phyloP scores from a whole-genome alignment of 2,113 vertebrate species.

The Coracopsis vasa region DNA sequence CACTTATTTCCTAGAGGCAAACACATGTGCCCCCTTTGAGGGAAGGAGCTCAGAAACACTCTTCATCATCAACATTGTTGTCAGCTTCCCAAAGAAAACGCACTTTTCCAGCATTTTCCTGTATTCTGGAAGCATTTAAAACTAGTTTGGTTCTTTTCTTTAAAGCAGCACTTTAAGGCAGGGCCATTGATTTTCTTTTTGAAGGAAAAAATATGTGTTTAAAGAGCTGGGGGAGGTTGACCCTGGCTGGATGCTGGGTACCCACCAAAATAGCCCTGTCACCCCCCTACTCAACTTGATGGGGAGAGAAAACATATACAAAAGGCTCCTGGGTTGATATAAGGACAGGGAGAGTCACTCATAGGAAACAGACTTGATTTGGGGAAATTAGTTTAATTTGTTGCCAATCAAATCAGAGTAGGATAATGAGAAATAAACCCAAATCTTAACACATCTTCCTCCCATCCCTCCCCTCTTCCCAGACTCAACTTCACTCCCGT shows the following conservation, averaged over 20 bases:
- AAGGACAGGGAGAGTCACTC: background rate
- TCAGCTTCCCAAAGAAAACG: background rate
- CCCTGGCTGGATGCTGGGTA: background rate
- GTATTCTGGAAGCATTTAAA: background rate
- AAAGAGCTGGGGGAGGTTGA: background rate
- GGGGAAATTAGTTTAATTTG: background rate
- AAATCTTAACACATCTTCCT: background rate
- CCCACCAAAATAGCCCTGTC: background rate
- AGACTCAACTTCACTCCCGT: background rate
- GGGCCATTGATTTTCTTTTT: background rate
- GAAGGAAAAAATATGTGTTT: background rate
- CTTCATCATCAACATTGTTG: background rate
- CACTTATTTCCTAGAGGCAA: background rate
- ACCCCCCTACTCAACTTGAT: background rate
- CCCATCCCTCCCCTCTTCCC: background rate
- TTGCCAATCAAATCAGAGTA: background rate
- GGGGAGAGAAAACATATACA: accelerated
- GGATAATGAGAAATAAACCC: background rate
- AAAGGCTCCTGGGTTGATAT: background rate
- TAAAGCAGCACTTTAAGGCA: background rate
- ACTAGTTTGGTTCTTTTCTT: background rate
- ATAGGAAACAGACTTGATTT: background rate
- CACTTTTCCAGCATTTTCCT: background rate
- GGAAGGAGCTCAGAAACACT: background rate
- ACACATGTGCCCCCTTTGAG: background rate